These are phyloP conservation scores for Cyprinodon brontotheroides DNA, from an alignment of 2,113 vertebrate genomes.

Conservation along the genomic window DNA sequence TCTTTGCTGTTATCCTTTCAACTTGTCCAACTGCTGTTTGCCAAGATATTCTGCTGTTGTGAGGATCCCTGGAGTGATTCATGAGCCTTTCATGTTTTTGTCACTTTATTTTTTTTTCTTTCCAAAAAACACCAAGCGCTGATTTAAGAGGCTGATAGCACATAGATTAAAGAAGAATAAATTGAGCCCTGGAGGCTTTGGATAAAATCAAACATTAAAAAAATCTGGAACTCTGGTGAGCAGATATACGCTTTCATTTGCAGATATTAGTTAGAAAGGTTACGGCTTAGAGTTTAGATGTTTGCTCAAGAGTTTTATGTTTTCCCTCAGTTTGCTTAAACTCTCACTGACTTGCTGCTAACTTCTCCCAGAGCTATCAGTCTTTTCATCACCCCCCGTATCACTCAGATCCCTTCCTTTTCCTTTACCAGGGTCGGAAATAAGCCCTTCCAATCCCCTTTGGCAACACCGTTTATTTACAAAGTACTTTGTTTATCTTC, in stretches of 20 bases:
- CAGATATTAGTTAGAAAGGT: slow-evolving; percentile 1
- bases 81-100: neutral
- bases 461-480: slow-evolving; percentile 33
- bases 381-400: slow-evolving; percentile 49
- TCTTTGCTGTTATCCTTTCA: neutral
- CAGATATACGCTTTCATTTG: neutral
- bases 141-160: neutral
- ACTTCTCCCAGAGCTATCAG: slow-evolving; percentile 37
- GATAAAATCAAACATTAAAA: slow-evolving; percentile 14
- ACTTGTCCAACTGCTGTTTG: neutral
- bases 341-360: slow-evolving; percentile 2
- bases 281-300: neutral
- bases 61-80: neutral
- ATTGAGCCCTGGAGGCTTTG: neutral
- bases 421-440: slow-evolving; percentile 50
- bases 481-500: slow-evolving; percentile 12
- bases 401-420: slow-evolving; percentile 54
- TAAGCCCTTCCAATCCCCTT: slow-evolving; percentile 44
- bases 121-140: neutral
- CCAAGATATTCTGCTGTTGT: neutral
- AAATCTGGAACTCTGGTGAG: neutral
- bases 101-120: neutral
- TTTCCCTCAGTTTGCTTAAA: neutral
- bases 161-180: slow-evolving; percentile 10
- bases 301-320: neutral